Base-by-base conservation (phyloP, 2,888 invertebrate genomes). In the Eretmocerus hayati region DNA sequence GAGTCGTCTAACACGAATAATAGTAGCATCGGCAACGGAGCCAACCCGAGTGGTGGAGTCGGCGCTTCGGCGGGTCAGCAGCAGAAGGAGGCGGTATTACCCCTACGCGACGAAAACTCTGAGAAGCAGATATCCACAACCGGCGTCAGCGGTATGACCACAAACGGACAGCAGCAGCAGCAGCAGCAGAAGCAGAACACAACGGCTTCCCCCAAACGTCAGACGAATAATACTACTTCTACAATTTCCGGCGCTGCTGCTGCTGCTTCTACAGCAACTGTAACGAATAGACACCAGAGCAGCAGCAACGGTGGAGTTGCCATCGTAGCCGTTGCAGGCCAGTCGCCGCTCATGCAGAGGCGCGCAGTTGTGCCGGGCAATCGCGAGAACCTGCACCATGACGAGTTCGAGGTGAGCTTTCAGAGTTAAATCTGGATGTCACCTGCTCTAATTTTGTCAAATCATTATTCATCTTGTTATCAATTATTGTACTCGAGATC, bases 41-140 rank as follows among this genome's bases (percentile, higher is more conserved):
- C 26, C 8, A 26, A 26, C 26, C 11, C 11, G 26, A 26, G 18
- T 37, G 66, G 53, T 44, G 57, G 57, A 48, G 26, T 6, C 6
- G 26, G 11, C 6, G 26, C 26, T 6, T 6, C 26, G 26, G 26
- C 26, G 26, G 26, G 8, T 26, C 8, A 6, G 26, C 8, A 6
- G 26, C 8, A 9, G 26, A 11, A 9, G 26, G 26, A 44, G 52
- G 38, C 39, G 53, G 52, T 52, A 60, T 71, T 53, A 56, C 48
- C 23, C 26, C 26, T n/a, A n/a, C n/a, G n/a, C n/a, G n/a, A n/a
- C n/a, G n/a, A n/a, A n/a, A n/a, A n/a, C n/a, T n/a, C n/a, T n/a
- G n/a, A 30, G 30, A 13, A 30, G 13, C 30, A 8, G 8, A 30
- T 9, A 8, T 30, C 30, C 30, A 13, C 30, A 9, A 9, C 33